Percentiles rank a stretch among this genome's conserved stretches.
Conservation (phyloP, 2,113 vertebrate species). For the Bungarus multicinctus region DNA sequence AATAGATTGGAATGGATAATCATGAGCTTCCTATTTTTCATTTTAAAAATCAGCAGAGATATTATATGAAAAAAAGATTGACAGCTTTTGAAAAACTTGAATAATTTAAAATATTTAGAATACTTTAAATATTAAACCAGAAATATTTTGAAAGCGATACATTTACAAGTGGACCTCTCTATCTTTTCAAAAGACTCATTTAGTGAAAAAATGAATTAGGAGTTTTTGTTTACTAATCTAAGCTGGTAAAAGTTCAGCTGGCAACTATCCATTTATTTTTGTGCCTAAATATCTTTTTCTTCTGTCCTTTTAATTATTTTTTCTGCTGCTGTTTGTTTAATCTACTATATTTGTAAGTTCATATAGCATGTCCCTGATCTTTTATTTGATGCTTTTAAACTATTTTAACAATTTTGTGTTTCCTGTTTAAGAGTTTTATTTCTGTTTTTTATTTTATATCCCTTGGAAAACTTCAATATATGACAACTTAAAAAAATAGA, state of each 20-base stretch:
- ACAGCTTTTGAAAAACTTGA: neutral
- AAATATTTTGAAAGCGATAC: neutral
- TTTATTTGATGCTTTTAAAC: neutral
- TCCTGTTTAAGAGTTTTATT: neutral
- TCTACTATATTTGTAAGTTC: neutral
- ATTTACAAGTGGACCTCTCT: neutral
- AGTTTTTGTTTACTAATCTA: neutral
- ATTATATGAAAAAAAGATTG: neutral
- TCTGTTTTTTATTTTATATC: neutral
- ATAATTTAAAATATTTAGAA: neutral
- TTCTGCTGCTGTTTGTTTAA: neutral
- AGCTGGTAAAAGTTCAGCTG: neutral
- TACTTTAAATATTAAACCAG: neutral
- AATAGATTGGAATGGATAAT: neutral
- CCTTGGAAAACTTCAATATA: neutral
- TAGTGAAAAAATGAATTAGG: neutral
- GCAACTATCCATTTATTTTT: neutral
- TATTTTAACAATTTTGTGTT: neutral
- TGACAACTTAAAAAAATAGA: neutral
- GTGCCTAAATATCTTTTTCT: neutral
- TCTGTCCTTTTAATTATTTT: neutral
- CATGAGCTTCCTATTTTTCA: neutral
- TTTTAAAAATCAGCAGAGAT: neutral
- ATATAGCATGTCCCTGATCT: neutral
- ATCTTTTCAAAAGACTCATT: neutral